A percentile compares a stretch with the other conserved stretches of the same genome.
phyloP scores from a whole-genome alignment of 1,140 invertebrate genomes.

The Brachionus manjavacas region DNA sequence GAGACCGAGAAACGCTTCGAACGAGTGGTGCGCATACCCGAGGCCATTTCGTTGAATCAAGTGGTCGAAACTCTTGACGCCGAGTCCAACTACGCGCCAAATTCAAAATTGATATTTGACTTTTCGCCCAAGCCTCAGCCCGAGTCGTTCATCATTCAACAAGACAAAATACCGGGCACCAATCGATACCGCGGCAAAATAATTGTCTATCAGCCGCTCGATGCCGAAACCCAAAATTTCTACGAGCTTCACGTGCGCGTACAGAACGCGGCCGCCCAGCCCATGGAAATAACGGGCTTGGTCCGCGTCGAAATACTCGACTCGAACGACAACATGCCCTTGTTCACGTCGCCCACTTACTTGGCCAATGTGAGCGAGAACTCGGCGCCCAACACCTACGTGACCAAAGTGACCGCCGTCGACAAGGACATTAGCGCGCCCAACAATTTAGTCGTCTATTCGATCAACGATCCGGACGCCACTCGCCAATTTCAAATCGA shows the following conservation, averaged over 20 bases:
- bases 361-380: conserved; percentile 71
- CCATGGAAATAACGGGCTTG: conserved; percentile 84
- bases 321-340: conserved; percentile 92
- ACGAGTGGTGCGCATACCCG: neutral
- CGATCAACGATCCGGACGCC: neutral
- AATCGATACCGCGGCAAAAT: conserved; percentile 34
- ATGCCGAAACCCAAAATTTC: conserved; percentile 16
- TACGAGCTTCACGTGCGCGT: conserved; percentile 23
- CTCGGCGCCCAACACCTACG: conserved; percentile 77
- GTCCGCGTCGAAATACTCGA: conserved; percentile 77
- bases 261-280: conserved; percentile 83
- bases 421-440: conserved; percentile 78
- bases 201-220: conserved; percentile 35
- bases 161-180: conserved; percentile 61
- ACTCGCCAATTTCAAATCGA: conserved; percentile 75
- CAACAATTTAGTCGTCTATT: conserved; percentile 44
- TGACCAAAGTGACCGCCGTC: conserved; percentile 88
- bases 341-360: conserved; percentile 85
- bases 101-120: conserved; percentile 17
- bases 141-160: conserved; percentile 43
- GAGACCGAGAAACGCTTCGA: conserved; percentile 35
- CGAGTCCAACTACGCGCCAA: neutral
- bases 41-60: conserved; percentile 15
- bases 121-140: conserved; percentile 9
- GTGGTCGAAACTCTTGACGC: conserved; percentile 34